Conservation (phyloP, 2,797 vertebrate species). For the Eupleurogrammus muticus region DNA sequence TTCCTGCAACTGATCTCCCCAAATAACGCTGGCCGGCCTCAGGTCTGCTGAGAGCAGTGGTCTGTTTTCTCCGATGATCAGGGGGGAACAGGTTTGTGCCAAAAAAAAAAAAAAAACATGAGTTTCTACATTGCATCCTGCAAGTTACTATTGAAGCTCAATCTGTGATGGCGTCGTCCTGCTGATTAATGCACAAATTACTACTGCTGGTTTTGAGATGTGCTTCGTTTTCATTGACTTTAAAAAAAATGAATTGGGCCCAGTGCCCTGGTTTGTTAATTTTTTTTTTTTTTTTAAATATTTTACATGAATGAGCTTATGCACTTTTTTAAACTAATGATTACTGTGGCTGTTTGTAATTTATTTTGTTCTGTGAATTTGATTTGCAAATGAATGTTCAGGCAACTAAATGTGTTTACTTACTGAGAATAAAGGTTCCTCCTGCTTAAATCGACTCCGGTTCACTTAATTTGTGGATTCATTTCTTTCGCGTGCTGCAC, state of each 20-base stretch:
- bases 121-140: constrained; percentile 18
- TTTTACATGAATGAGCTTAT: constrained; percentile 50
- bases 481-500: not conserved
- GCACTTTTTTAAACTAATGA: constrained; percentile 66
- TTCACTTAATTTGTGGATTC: constrained; percentile 7
- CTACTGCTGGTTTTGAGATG: constrained; percentile 3
- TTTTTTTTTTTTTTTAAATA: too few relatives aligned
- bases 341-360: constrained; percentile 54
- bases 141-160: too few relatives aligned
- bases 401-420: constrained; percentile 63
- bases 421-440: constrained; percentile 66
- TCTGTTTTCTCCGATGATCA: constrained; percentile 29
- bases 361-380: constrained; percentile 58
- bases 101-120: constrained; percentile 21
- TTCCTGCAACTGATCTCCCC: constrained; percentile 25
- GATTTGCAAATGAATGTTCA: constrained; percentile 61
- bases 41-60: constrained; percentile 29
- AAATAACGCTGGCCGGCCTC: constrained; percentile 37
- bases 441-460: constrained; percentile 26
- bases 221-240: constrained; percentile 17
- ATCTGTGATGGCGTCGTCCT: not conserved
- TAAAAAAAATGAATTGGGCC: not conserved
- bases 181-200: constrained; percentile 15
- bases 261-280: constrained; percentile 22
- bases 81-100: constrained; percentile 60